phyloP scores from a whole-genome alignment of 2,113 vertebrate species.

The Bungarus multicinctus region DNA sequence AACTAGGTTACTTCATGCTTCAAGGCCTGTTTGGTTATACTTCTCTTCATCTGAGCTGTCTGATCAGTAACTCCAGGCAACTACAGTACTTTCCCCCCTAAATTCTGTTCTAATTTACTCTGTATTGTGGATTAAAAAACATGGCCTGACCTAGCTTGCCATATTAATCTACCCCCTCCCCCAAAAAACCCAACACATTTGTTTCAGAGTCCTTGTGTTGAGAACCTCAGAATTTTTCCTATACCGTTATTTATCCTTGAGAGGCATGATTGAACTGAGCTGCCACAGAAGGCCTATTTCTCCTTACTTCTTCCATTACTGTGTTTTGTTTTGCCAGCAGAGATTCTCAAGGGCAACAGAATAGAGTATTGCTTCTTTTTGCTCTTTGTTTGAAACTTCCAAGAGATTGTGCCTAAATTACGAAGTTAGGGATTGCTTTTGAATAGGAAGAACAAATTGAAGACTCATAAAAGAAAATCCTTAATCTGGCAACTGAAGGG shows the following conservation, averaged over 20 bases:
- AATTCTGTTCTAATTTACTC: neutral
- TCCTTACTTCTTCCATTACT: constrained; percentile 8
- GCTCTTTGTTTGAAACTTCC: constrained; percentile 9
- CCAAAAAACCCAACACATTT: neutral
- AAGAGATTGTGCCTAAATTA: constrained; percentile 26
- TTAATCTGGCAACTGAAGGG: constrained; percentile 6
- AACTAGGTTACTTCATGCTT: fast-evolving
- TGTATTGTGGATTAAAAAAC: fast-evolving
- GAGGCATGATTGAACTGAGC: constrained; percentile 15
- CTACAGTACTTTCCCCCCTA: neutral
- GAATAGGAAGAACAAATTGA: constrained; percentile 4
- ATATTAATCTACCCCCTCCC: neutral
- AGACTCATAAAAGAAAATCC: neutral
- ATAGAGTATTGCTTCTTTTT: constrained; percentile 4
- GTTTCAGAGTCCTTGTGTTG: constrained; percentile 32
- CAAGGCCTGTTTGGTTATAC: constrained; percentile 1
- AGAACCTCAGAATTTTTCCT: constrained; percentile 19
- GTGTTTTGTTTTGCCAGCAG: neutral
- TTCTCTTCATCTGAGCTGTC: fast-evolving
- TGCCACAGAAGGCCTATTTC: constrained; percentile 17
- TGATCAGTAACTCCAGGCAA: neutral
- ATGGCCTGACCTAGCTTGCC: neutral
- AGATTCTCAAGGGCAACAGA: constrained; percentile 19
- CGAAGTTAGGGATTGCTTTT: constrained; percentile 3
- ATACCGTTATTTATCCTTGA: constrained; percentile 41